These are phyloP conservation scores for Dysmachus trigonus DNA, from an alignment of 2,888 invertebrate genomes.

Conservation along the genomic window DNA sequence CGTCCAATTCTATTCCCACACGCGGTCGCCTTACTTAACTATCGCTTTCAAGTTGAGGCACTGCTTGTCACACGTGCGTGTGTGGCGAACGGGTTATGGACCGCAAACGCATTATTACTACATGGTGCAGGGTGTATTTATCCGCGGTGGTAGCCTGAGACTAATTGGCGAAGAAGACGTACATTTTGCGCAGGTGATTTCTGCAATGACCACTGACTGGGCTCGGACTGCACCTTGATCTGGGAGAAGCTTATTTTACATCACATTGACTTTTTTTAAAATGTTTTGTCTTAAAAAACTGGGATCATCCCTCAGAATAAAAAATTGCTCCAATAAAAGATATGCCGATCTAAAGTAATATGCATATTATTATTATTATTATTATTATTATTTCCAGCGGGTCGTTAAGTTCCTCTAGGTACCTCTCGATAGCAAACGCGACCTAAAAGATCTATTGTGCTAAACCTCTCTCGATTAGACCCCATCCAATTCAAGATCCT, in stretches of 20 bases:
- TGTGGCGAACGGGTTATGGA: background rate
- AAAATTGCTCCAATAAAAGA: no score
- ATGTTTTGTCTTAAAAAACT: no score
- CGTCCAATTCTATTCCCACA: conserved; percentile 10
- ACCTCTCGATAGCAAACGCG: no score
- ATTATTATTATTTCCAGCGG: no score
- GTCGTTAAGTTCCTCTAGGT: no score
- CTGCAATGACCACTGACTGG: background rate
- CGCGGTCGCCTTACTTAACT: background rate
- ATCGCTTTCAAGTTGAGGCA: conserved; percentile 20
- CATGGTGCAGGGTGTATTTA: background rate
- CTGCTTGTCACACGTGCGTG: conserved; percentile 18
- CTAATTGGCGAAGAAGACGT: background rate
- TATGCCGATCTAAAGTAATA: no score
- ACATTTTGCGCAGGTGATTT: background rate
- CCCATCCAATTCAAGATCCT: no score
- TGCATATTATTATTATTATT: no score
- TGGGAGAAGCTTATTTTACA: background rate
- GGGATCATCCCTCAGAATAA: no score
- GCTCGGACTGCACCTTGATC: background rate
- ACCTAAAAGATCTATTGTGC: no score
- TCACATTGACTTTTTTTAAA: no score
- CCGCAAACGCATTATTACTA: conserved; percentile 23
- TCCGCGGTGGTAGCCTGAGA: background rate
- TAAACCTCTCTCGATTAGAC: no score